Conservation (phyloP, 1,140 invertebrate genomes). For the Brachionus koreanus region DNA sequence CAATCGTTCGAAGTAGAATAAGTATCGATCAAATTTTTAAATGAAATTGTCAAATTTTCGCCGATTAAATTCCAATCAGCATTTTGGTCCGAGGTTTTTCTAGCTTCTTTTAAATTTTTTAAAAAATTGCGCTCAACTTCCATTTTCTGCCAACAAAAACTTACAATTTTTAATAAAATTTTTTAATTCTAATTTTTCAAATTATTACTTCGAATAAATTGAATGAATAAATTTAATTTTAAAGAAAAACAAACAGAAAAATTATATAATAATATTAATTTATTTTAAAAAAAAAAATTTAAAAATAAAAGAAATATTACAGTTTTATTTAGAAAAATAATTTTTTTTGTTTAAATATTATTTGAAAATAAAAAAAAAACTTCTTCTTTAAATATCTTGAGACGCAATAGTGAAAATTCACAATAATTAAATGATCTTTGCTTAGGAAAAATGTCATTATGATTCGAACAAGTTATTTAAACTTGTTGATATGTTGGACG, state of each 20-base stretch:
- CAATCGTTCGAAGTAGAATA: not conserved
- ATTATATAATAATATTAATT: not conserved
- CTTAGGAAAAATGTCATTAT: not conserved
- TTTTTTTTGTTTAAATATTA: not conserved
- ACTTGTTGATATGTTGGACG: slow-evolving; percentile 39
- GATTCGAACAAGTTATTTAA: not conserved
- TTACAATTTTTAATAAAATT: not conserved
- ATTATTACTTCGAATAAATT: slow-evolving; percentile 22
- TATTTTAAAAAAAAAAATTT: not conserved
- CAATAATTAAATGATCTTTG: not conserved
- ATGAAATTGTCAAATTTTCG: not conserved
- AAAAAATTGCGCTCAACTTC: not conserved
- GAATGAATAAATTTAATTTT: not conserved
- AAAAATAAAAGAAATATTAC: not conserved
- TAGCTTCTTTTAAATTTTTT: not conserved
- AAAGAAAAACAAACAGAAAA: not conserved
- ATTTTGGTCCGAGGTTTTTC: not conserved
- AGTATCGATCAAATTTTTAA: not conserved
- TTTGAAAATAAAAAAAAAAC: not conserved
- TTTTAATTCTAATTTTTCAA: not conserved
- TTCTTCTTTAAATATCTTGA: not conserved
- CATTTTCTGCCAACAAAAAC: not conserved
- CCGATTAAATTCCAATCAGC: not conserved
- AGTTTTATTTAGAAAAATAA: not conserved
- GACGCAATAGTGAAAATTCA: not conserved